phyloP scores from a whole-genome alignment of 2,113 vertebrate species.

The Siniperca chuatsi region DNA sequence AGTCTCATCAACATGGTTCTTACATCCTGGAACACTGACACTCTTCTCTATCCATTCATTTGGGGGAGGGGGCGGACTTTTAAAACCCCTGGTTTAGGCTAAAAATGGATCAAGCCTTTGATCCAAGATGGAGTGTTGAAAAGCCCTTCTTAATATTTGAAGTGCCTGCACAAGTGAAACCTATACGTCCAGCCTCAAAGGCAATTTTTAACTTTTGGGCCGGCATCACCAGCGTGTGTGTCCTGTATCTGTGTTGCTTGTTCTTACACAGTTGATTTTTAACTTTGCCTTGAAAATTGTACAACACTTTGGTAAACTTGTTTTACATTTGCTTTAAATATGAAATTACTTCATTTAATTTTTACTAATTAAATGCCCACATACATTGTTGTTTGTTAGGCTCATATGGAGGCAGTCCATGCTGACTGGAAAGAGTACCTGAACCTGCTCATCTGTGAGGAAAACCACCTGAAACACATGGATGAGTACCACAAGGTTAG shows the following conservation, averaged over 20 bases:
- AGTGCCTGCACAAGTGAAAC: too few species aligned
- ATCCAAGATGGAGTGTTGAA: too few species aligned
- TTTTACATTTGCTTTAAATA: neutral
- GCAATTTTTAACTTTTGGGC: neutral
- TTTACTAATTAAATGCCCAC: neutral
- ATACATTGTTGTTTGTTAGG: constrained; percentile 82
- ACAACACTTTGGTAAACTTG: neutral
- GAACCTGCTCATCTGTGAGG: constrained; percentile 98
- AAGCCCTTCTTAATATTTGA: too few species aligned
- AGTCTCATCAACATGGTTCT: too few species aligned
- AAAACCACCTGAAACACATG: constrained; percentile 98
- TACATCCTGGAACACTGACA: too few species aligned
- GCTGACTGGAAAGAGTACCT: constrained; percentile 98
- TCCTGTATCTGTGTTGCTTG: neutral
- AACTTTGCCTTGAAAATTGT: neutral
- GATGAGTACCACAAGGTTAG: constrained; percentile 96
- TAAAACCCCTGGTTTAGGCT: too few species aligned
- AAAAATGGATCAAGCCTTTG: too few species aligned
- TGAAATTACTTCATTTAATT: neutral
- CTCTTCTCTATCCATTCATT: too few species aligned
- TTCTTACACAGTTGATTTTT: neutral
- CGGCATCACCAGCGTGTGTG: neutral
- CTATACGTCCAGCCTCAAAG: neutral
- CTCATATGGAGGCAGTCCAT: constrained; percentile 95
- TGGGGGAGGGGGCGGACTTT: too few species aligned